phyloP scores from a whole-genome alignment of 1,140 invertebrate genomes.

The Caerostris darwini region DNA sequence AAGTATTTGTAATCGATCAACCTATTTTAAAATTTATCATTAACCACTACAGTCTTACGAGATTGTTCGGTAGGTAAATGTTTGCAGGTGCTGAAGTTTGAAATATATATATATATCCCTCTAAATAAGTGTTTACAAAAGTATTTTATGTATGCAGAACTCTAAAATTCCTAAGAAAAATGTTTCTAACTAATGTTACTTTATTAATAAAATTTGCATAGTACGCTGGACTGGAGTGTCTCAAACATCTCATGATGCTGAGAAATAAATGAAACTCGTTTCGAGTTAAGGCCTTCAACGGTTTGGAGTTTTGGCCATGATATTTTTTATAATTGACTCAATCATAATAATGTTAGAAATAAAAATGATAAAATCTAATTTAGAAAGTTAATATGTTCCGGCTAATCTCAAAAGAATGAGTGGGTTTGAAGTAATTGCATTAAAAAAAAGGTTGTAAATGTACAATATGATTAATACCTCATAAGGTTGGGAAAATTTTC shows the following conservation, averaged over 20 bases:
- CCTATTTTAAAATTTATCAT: not conserved
- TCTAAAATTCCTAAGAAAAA: slow-evolving; percentile 31
- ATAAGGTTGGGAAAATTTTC: too few species aligned
- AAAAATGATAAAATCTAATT: not conserved
- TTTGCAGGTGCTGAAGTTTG: not conserved
- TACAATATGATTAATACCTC: too few species aligned
- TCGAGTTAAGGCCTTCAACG: slow-evolving; percentile 45
- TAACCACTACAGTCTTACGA: not conserved
- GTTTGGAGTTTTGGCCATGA: slow-evolving; percentile 24
- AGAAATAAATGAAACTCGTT: slow-evolving; percentile 21
- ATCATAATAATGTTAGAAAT: not conserved
- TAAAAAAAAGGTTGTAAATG: too few species aligned
- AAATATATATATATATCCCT: not conserved
- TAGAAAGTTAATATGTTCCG: not conserved
- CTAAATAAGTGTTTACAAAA: slow-evolving; percentile 33
- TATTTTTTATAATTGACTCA: not conserved
- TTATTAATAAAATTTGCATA: slow-evolving; percentile 31
- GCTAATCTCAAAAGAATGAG: too few species aligned
- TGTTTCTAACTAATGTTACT: slow-evolving; percentile 30
- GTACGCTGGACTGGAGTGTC: slow-evolving; percentile 42
- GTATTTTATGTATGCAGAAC: slow-evolving; percentile 18
- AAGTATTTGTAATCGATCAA: not conserved
- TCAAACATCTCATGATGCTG: slow-evolving; percentile 26
- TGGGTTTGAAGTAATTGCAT: too few species aligned
- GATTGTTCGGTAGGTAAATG: not conserved